Base-by-base conservation (phyloP, 2,797 vertebrate genomes). In the Carapus acus region DNA sequence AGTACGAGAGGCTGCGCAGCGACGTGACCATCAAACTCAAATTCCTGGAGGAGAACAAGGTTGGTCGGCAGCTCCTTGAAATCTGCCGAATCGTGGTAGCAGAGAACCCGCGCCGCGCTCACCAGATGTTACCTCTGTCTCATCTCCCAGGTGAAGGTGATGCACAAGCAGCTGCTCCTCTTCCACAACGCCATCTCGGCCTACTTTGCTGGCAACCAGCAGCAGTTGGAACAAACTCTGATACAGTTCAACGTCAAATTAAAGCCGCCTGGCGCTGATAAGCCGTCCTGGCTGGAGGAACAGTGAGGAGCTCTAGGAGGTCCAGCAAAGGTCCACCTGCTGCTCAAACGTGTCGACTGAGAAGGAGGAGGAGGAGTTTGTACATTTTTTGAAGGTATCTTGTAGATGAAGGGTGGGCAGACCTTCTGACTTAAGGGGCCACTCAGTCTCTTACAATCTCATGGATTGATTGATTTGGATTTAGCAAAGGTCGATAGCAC, bases 191-290 rank as follows among this genome's bases (percentile, higher is more conserved):
- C 96, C 8, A 90, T 98, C 87, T 98, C 96, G 0, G 93, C 94
- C 13, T 98, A 98, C 84, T 98, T 98, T 58, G 96, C 96, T 4
- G 96, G 96, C 65, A 98, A 98, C 88, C 96, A 98, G 90, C 94
- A 96, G 87, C 94, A 97, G 76, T 74, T 98, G 84, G 94, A 97
- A 87, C 93, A 95, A 89, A 96, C 93, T 74, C 89, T 98, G 61
- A 92, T 92, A 86, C 94, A 97, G 81, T 98, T 98, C 87, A 96
- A 93, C 66, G 90, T 97, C 53, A 92, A 92, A 83, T 83, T 97
- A 70, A 91, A 94, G 89, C 90, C 91, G 9, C 91, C 92, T 0
- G 94, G 93, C 46, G 81, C 91, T 0, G 94, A 96, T 78, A 96
- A 96, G 76, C 96, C 94, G 1, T 97, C 96, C 39, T 98, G 96